Evolutionary conservation across 2,888 invertebrate genomes (phyloP).

Genomic region (Drosophila subsilvestris): DNA sequence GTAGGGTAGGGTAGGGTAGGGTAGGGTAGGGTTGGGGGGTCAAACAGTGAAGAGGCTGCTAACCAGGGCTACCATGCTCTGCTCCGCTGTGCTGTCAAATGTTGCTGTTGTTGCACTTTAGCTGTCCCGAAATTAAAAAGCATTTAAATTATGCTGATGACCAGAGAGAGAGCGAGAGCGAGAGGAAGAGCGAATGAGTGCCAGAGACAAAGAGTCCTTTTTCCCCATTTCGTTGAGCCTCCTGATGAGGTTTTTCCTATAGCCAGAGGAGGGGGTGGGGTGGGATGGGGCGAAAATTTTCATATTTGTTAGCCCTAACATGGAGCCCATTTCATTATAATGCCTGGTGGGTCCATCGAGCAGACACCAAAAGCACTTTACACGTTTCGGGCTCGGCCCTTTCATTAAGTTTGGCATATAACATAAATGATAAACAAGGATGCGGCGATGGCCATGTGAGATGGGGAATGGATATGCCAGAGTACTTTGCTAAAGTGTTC

Average conservation of each 20-base stretch:
- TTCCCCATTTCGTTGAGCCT: not conserved
- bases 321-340: conserved; percentile 63
- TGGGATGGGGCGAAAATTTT: not conserved
- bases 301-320: conserved; percentile 42
- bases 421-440: conserved; percentile 56
- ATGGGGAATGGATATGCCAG: conserved; percentile 17
- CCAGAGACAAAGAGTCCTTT: conserved; percentile 4
- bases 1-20: not conserved
- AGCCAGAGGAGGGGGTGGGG: not conserved
- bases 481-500: conserved; percentile 26
- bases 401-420: conserved; percentile 69
- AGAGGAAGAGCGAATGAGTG: not conserved
- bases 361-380: conserved; percentile 74
- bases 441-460: not conserved
- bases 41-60: conserved; percentile 23
- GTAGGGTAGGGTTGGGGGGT: not conserved
- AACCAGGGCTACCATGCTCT: conserved; percentile 47
- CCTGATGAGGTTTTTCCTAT: conserved; percentile 19
- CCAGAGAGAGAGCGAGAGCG: conserved; percentile 54
- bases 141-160: conserved; percentile 78
- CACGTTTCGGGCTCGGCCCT: conserved; percentile 66
- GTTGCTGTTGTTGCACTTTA: conserved; percentile 74
- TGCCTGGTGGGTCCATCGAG: conserved; percentile 52
- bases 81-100: conserved; percentile 55
- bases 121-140: conserved; percentile 71